Conservation (phyloP, 2,797 vertebrate genomes). For the Poecile montanus region DNA sequence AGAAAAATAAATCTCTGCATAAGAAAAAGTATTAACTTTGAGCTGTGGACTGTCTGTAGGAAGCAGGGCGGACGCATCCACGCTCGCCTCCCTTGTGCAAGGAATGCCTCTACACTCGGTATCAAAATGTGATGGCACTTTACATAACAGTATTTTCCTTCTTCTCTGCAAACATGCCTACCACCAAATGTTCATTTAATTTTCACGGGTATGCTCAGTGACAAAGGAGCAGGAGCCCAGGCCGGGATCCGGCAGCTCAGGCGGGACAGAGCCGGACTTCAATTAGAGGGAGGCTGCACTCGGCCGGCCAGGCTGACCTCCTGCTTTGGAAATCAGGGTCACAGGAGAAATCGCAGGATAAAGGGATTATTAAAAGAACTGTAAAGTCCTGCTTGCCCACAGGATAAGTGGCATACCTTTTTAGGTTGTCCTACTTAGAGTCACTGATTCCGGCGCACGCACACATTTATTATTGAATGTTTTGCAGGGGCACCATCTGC, state of each 20-base stretch:
- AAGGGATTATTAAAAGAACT: constrained; percentile 69
- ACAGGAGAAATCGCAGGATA: constrained; percentile 54
- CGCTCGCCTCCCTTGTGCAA: not conserved
- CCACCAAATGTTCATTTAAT: constrained; percentile 68
- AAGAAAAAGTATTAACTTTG: not conserved
- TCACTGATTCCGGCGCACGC: constrained; percentile 16
- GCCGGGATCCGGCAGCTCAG: not conserved
- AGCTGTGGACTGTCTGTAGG: constrained; percentile 1
- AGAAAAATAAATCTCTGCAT: constrained; percentile 6
- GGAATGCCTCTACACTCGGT: not conserved
- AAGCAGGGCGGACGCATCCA: not conserved
- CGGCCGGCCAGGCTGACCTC: not conserved
- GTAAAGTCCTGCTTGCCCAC: constrained; percentile 57
- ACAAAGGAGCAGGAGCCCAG: constrained; percentile 54
- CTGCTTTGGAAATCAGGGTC: constrained; percentile 62
- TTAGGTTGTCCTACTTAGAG: constrained; percentile 62
- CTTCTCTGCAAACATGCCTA: constrained; percentile 50
- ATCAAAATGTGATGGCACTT: constrained; percentile 61
- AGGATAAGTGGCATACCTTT: constrained; percentile 68
- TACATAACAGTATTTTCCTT: constrained; percentile 62
- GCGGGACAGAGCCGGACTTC: not conserved
- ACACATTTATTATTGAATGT: constrained; percentile 45
- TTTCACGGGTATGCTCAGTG: constrained; percentile 66
- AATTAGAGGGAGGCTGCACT: not conserved
- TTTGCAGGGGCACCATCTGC: constrained; percentile 54